A percentile compares a stretch with the other conserved stretches of the same genome.
Evolutionary conservation across 2,113 vertebrate species (phyloP).

Genomic region (Coptodon bakossiorum): DNA sequence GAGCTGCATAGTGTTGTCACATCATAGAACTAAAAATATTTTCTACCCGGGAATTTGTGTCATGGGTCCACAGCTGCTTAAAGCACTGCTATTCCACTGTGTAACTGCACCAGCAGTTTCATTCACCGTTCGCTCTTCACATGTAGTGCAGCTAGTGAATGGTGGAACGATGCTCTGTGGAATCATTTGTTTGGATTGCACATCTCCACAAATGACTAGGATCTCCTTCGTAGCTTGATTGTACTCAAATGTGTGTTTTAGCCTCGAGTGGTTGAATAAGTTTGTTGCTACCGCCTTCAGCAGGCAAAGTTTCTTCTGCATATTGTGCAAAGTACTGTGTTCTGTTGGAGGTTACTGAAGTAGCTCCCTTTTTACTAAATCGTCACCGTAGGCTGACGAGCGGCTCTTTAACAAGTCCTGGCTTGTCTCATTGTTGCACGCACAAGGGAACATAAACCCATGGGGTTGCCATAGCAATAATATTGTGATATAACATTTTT

Average conservation of each 20-base stretch:
- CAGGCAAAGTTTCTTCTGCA: neutral
- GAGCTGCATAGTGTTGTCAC: fast-evolving
- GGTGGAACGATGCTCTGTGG: fast-evolving
- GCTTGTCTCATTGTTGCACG: neutral
- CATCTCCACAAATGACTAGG: neutral
- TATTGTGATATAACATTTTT: neutral
- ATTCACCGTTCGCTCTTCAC: neutral
- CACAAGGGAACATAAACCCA: neutral
- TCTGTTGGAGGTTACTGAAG: neutral
- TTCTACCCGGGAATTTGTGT: neutral
- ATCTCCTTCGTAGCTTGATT: neutral
- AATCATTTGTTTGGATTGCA: neutral
- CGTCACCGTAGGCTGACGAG: neutral
- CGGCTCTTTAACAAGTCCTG: neutral
- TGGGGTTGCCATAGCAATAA: neutral
- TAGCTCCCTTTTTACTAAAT: neutral
- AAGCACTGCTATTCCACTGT: neutral
- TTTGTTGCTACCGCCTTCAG: neutral
- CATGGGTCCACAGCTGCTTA: neutral
- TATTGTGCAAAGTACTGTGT: neutral
- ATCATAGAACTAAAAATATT: neutral
- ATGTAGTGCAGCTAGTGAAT: neutral
- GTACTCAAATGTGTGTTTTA: neutral
- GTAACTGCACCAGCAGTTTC: neutral
- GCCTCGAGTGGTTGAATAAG: neutral